Evolutionary conservation across 2,797 vertebrate species (phyloP), one percentile per base, ranked within the genome.

Genomic region (Cossypha niveicapilla): DNA sequence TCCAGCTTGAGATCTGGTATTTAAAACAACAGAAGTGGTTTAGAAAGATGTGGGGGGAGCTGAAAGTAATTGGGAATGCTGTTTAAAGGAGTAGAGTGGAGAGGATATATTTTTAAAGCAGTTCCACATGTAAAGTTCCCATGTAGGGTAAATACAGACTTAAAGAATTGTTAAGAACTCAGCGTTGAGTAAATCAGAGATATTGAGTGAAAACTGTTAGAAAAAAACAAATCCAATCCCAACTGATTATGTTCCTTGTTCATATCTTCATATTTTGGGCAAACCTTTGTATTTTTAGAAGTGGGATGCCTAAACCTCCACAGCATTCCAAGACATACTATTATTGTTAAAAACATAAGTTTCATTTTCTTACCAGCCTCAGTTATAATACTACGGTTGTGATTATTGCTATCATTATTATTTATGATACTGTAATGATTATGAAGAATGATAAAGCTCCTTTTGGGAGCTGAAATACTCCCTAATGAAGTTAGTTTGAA

Each of bases 121-220:
- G 27, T n/a, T 41, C 28, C n/a, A 74, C 16, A 4, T 1, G 6
- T 18, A 6, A 56, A 13, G 30, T 41, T 87, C 18, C 22, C 50
- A 22, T 8, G n/a, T 4, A 67, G 54, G 24, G 22, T 35, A 53
- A 88, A 42, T 13, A 39, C 11, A 83, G 53, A 48, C 25, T 17
- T 23, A 56, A 16, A 90, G 28, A 8, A 44, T 13, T 19, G 6
- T 42, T 61, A 90, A 83, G 23, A 74, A 21, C 6, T 63, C 6
- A 63, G 22, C 14, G 65, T 0, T 60, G 37, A 45, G 23, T 5
- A 79, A 87, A 34, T 7, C 2, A 34, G 19, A 15, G 5, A 53
- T 11, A 19, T 6, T 0, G 5, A 83, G 18, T 16, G 30, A 67
- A 79, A 90, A 73, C 5, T 0, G 0, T 56, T 41, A 51, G 16